These are phyloP conservation scores for Thamnophis elegans DNA, from an alignment of 2,797 vertebrate genomes.

Conservation along the genomic window DNA sequence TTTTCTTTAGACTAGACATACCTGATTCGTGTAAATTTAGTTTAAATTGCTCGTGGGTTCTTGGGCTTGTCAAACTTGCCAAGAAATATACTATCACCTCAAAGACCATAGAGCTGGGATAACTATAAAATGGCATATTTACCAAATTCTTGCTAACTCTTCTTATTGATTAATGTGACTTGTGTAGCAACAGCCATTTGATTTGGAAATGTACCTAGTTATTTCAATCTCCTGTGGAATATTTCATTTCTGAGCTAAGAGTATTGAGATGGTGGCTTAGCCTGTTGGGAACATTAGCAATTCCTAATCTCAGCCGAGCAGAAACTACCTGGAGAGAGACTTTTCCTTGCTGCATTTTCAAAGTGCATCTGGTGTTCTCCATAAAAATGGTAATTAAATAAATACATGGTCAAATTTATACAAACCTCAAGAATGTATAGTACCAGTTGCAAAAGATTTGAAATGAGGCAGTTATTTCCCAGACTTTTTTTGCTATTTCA, in stretches of 20 bases:
- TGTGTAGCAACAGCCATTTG: neutral
- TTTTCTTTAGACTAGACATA: neutral
- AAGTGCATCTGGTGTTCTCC: neutral
- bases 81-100: neutral
- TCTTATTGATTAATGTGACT: neutral
- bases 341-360: neutral
- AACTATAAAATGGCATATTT: neutral
- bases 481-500: neutral
- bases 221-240: neutral
- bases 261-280: neutral
- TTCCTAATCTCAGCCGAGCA: constrained; percentile 21
- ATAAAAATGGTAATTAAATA: constrained; percentile 19
- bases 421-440: neutral
- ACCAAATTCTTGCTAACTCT: neutral
- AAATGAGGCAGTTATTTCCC: neutral
- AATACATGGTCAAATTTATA: constrained; percentile 4
- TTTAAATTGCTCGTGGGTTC: neutral
- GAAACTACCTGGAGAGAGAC: constrained; percentile 8
- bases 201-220: constrained; percentile 11
- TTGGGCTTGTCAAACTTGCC: neutral
- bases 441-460: neutral
- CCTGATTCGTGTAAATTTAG: neutral
- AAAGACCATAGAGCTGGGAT: neutral
- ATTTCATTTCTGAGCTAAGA: neutral
- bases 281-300: constrained; percentile 1